Percentiles rank a stretch among this genome's conserved stretches.
Conservation (phyloP, 2,113 vertebrate genomes). For the Rhynchopsitta pachyrhyncha region DNA sequence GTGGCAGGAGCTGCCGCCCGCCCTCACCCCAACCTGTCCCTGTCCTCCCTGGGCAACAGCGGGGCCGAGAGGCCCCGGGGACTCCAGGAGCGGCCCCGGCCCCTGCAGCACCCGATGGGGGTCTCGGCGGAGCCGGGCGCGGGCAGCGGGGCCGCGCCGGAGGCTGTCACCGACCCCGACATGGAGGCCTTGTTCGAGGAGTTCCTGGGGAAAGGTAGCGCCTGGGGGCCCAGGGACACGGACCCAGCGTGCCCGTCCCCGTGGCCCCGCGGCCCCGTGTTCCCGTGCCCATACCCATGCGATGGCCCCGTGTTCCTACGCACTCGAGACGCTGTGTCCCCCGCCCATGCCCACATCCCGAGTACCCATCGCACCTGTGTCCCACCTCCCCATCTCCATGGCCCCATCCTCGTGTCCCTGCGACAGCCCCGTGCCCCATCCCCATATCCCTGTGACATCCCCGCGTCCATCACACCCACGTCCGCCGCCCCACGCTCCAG, state of each 20-base stretch:
- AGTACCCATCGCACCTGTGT: too few species aligned
- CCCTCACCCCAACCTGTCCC: neutral
- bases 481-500: too few species aligned
- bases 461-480: neutral
- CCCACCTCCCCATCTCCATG: neutral
- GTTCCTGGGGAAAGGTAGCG: neutral
- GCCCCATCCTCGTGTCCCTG: neutral
- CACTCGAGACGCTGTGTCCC: too few species aligned
- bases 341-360: too few species aligned
- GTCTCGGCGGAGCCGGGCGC: too few species aligned
- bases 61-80: rapidly evolving
- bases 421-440: neutral
- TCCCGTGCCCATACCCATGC: neutral
- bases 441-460: neutral
- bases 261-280: too few species aligned
- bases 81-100: rapidly evolving
- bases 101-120: too few species aligned
- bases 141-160: rapidly evolving
- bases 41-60: neutral
- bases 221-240: neutral
- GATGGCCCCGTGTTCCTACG: neutral
- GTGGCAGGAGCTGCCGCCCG: rapidly evolving
- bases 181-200: neutral
- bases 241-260: neutral
- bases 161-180: neutral